Base-by-base conservation (phyloP, 2,797 vertebrate genomes). In the Gambelia wislizenii region DNA sequence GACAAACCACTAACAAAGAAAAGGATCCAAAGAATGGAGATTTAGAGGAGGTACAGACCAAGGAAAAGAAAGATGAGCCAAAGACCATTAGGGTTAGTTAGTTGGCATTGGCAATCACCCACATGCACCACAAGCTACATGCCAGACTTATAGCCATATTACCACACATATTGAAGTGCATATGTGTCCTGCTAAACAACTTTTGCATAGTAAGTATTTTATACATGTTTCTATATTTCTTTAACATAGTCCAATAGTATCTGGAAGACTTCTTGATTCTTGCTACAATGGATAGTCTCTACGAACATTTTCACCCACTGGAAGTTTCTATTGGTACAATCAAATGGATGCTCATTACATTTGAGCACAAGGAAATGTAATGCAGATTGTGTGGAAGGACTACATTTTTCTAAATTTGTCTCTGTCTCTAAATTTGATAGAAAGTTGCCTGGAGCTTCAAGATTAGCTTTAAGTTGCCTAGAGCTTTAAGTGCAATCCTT, bases 401-500 rank as follows among this genome's bases (percentile, higher is more conserved):
- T 64, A n/a, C 20, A 75, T 86, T 76, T 61, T 64, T 18, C 10
- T 61, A 25, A 20, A 61, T 61, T 25, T 61, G 14, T 61, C 30
- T 33, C 1, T 30, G 13, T 64, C 25, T 67, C n/a, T 74, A 49
- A 52, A 52, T 69, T 54, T 44, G 12, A 54, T 88, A 92, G 79
- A 39, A 78, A 87, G 88, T 86, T 94, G 91, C 87, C 92, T 93
- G 85, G 39, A 93, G 91, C 81, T 93, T 93, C 92, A 93, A 86
- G 90, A 94, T 93, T 94, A 92, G 92, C 91, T 93, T 85, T 93
- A 92, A 84, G 83, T 56, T 93, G 92, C 91, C 64, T 67, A 30
- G 64, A 87, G 85, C 92, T 94, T 72, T 76, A 47, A 12, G 75
- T 90, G 90, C 92, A 95, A 94, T 85, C 91, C 89, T 93, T 4